Evolutionary conservation across 2,888 invertebrate species (phyloP), one percentile per base, ranked within the genome.

Genomic region (Dicyrtomina minuta): DNA sequence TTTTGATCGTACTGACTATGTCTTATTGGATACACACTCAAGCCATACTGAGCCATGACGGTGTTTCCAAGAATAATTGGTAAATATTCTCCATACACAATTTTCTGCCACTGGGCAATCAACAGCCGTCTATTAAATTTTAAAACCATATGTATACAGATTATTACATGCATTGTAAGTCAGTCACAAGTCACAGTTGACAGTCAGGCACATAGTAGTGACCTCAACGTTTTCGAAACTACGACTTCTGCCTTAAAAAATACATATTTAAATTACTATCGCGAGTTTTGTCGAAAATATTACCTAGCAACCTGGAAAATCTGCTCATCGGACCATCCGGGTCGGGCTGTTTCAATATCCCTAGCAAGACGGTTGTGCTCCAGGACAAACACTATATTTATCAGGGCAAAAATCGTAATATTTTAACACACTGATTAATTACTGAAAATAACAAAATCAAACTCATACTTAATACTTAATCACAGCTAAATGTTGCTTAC

Each of bases 291-390:
- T 13, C n/a, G 2, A 6, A 53, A 5, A 3, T 20, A 1, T 59
- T 59, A 67, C 67, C 67, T 51, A 3, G 76, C 75, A 60, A 72
- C 73, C 68, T 77, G 77, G 72, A 76, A 77, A 49, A 76, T 72
- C 1, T 71, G 68, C 53, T 77, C 77, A 49, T 77, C 77, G 53
- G 59, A 66, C 76, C 75, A 76, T 46, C 70, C 65, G 13, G 77
- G 76, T 53, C 72, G 44, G 58, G 62, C 62, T 24, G 59, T 44
- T 10, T 69, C 49, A 26, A 77, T 72, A 53, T 74, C 75, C 43
- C 71, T 66, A 46, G 77, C 77, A 20, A 77, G 65, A 8, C 77
- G 69, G 66, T 77, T 77, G 70, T 77, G 77, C 65, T 77, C 77
- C 24, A 76, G 72, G 69, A 74, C 72, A 10, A 72, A 69, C 15